phyloP scores from a whole-genome alignment of 2,113 vertebrate genomes.

The Protobothrops flavoviridis region DNA sequence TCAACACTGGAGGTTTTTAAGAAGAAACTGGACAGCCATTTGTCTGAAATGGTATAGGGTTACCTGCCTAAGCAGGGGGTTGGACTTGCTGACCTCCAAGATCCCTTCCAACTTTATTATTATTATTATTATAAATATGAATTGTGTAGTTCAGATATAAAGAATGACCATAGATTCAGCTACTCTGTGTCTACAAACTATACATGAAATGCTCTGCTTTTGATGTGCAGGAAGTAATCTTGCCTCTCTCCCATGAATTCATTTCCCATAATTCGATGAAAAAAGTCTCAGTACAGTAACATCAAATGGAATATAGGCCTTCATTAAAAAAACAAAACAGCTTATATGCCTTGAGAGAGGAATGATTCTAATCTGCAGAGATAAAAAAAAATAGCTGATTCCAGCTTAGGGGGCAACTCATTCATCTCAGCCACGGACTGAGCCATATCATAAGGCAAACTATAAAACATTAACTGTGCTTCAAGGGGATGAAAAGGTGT shows the following conservation, averaged over 20 bases:
- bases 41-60: too few relatives aligned
- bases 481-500: not conserved
- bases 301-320: not conserved
- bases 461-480: not conserved
- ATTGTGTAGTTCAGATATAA: not conserved
- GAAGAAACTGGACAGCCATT: too few relatives aligned
- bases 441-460: not conserved
- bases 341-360: not conserved
- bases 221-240: not conserved
- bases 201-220: not conserved
- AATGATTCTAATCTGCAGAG: not conserved
- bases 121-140: not conserved
- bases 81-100: too few relatives aligned
- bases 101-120: too few relatives aligned
- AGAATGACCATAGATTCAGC: not conserved
- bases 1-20: too few relatives aligned
- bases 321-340: not conserved
- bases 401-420: not conserved
- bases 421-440: not conserved
- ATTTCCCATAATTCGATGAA: not conserved
- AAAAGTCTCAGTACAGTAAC: not conserved
- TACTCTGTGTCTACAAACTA: not conserved
- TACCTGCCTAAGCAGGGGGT: too few relatives aligned
- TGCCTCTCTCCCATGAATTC: not conserved
- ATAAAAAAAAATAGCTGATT: not conserved